These are phyloP conservation scores for Oligia latruncula DNA, from an alignment of 2,888 invertebrate species.

Conservation along the genomic window DNA sequence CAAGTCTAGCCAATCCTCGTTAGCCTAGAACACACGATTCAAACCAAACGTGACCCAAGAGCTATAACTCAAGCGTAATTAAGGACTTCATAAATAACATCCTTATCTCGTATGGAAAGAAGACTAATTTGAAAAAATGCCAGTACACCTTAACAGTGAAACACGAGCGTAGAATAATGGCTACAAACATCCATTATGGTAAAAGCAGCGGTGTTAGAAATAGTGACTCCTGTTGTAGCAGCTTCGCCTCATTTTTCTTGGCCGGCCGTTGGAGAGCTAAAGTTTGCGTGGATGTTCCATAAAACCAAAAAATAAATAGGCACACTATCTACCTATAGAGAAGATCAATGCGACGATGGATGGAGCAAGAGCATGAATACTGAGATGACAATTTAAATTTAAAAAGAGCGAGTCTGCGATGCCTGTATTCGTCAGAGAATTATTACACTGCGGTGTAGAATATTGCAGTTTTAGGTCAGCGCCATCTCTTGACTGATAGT, in stretches of 20 bases:
- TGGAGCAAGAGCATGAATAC: not conserved
- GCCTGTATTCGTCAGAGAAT: too few species aligned
- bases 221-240: conserved; percentile 74
- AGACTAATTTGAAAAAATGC: conserved; percentile 72
- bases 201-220: conserved; percentile 77
- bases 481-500: too few species aligned
- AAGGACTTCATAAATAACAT: conserved; percentile 65
- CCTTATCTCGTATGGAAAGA: conserved; percentile 62
- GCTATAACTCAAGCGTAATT: conserved; percentile 60
- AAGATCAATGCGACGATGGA: not conserved
- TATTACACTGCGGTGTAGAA: too few species aligned
- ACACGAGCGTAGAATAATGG: conserved; percentile 68
- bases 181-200: conserved; percentile 77
- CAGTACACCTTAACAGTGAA: conserved; percentile 64
- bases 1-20: conserved; percentile 37
- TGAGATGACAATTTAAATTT: not conserved
- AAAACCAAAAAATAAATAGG: not conserved
- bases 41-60: conserved; percentile 22
- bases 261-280: conserved; percentile 53
- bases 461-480: too few species aligned
- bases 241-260: conserved; percentile 77
- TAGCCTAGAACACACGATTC: conserved; percentile 35
- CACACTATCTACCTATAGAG: not conserved
- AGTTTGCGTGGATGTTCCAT: conserved; percentile 57
- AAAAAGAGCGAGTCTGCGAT: not conserved